phyloP scores from a whole-genome alignment of 1,140 invertebrate species.

The Orchesella cincta region DNA sequence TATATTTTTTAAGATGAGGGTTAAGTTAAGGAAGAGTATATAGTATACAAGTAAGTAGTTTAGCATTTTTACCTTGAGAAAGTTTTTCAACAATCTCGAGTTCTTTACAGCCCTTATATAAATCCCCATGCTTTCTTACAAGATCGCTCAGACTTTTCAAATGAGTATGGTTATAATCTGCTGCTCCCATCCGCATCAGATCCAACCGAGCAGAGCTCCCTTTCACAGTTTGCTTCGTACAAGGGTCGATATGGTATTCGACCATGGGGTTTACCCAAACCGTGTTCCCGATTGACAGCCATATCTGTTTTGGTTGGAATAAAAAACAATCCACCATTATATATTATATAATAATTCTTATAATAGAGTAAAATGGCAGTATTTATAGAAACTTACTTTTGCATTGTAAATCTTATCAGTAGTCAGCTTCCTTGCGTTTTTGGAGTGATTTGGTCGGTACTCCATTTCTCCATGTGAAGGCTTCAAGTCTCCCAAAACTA shows the following conservation, averaged over 20 bases:
- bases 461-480: background rate
- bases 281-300: background rate
- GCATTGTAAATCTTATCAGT: background rate
- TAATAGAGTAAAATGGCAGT: too few species aligned
- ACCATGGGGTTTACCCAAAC: conserved; percentile 2
- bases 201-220: background rate
- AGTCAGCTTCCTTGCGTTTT: background rate
- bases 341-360: too few species aligned
- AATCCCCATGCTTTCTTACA: background rate
- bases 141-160: background rate
- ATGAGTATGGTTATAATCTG: background rate
- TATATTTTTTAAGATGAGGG: too few species aligned
- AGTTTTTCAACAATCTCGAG: too few species aligned
- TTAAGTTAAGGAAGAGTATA: too few species aligned
- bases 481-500: conserved; percentile 11
- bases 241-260: background rate
- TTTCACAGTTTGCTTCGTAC: background rate
- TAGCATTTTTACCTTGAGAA: too few species aligned
- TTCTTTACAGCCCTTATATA: background rate
- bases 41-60: too few species aligned
- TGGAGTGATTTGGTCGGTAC: background rate
- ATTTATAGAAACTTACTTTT: too few species aligned
- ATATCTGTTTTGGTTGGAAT: too few species aligned
- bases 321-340: too few species aligned
- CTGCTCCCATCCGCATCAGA: background rate